A percentile compares a stretch with the other conserved stretches of the same genome.
These are phyloP conservation scores for Syngnathus rostellatus DNA, from an alignment of 2,797 vertebrate genomes.

Conservation along the genomic window DNA sequence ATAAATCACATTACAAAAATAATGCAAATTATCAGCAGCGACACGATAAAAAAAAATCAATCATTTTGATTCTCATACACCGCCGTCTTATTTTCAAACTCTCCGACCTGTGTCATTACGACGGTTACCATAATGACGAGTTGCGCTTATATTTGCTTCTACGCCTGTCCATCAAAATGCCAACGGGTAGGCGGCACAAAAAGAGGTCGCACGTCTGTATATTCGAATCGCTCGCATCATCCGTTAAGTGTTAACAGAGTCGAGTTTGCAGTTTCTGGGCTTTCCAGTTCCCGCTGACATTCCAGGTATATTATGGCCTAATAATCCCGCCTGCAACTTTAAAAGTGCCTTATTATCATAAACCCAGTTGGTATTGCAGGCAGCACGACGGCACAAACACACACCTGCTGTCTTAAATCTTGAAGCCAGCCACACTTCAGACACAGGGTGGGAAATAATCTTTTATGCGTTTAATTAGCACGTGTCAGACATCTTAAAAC, in stretches of 20 bases:
- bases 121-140: too few species aligned
- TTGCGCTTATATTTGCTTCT: not conserved
- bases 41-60: too few species aligned
- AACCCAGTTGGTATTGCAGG: not conserved
- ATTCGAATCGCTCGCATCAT: not conserved
- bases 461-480: constrained; percentile 46
- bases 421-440: constrained; percentile 32
- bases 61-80: too few species aligned
- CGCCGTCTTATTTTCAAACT: too few species aligned
- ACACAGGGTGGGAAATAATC: constrained; percentile 32
- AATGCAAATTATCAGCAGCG: too few species aligned
- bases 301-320: constrained; percentile 1
- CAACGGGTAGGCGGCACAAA: not conserved
- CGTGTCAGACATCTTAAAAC: constrained; percentile 43
- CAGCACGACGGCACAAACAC: constrained; percentile 31
- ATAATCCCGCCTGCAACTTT: not conserved
- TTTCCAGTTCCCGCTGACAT: not conserved
- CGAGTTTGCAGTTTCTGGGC: not conserved
- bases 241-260: not conserved
- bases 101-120: too few species aligned
- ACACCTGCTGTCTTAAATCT: constrained; percentile 46
- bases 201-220: not conserved
- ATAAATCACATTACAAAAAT: too few species aligned
- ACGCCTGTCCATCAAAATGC: not conserved
- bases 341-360: not conserved